phyloP scores from a whole-genome alignment of 2,113 vertebrate genomes.

The Passerina amoena region DNA sequence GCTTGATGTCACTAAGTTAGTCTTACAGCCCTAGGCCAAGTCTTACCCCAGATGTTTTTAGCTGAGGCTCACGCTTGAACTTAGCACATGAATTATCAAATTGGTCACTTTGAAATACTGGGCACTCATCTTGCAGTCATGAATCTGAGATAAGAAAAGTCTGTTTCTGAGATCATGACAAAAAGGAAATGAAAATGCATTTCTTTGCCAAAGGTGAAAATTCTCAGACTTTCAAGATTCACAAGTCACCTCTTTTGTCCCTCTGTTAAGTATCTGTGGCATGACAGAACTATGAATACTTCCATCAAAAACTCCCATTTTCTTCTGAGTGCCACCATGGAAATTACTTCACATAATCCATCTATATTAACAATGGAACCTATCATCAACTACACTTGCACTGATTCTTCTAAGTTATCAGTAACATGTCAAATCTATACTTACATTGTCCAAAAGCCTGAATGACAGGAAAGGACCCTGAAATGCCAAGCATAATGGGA shows the following conservation, averaged over 20 bases:
- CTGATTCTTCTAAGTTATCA: neutral
- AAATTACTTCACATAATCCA: neutral
- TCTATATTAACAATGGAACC: neutral
- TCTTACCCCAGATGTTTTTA: neutral
- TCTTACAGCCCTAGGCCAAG: rapidly evolving
- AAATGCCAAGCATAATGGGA: neutral
- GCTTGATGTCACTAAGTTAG: neutral
- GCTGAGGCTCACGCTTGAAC: neutral
- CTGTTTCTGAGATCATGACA: neutral
- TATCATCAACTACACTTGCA: neutral
- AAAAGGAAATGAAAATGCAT: neutral
- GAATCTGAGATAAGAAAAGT: neutral
- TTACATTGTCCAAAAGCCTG: neutral
- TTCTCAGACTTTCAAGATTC: neutral
- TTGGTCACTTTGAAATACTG: neutral
- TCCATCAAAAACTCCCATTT: neutral
- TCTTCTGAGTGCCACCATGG: neutral
- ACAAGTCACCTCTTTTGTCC: neutral
- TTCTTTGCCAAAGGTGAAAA: neutral
- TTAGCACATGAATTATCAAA: neutral
- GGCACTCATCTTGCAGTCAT: neutral
- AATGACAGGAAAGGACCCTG: neutral
- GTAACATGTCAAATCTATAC: neutral
- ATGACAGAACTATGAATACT: neutral
- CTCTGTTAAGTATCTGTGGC: neutral